phyloP scores from a whole-genome alignment of 2,797 vertebrate genomes.

The Amblyopsis hoosieri region DNA sequence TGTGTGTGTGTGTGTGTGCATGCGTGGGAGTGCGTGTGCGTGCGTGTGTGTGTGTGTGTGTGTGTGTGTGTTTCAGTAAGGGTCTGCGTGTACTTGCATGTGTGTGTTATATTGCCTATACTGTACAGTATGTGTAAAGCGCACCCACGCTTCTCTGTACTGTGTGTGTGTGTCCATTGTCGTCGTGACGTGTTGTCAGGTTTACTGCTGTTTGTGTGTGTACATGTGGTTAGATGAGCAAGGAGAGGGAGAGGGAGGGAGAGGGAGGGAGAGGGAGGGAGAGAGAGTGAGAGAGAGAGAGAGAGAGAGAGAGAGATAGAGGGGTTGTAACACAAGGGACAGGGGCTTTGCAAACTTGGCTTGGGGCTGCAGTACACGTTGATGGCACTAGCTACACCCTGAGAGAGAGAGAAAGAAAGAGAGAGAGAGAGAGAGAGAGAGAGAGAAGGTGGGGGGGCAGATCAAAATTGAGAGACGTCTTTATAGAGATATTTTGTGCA shows the following conservation, averaged over 20 bases:
- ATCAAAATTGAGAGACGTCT: constrained; percentile 1
- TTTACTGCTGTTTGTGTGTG: neutral
- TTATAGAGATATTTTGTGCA: constrained; percentile 45
- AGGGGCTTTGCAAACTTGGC: constrained; percentile 36
- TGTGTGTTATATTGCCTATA: neutral
- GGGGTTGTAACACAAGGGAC: constrained; percentile 18
- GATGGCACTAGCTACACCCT: constrained; percentile 58
- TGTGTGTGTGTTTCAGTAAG: neutral
- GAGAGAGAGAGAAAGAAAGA: neutral
- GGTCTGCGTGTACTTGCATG: neutral
- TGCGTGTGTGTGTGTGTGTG: neutral
- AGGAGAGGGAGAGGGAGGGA: neutral
- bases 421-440: constrained; percentile 27
- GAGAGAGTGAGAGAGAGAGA: neutral
- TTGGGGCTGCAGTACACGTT: constrained; percentile 47
- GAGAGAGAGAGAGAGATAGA: neutral
- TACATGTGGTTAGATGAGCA: neutral
- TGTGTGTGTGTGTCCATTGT: neutral
- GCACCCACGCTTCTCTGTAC: neutral
- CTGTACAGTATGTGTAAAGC: neutral
- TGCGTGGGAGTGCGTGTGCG: neutral
- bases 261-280: no score
- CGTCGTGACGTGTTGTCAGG: neutral
- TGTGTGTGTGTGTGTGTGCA: neutral
- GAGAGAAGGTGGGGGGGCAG: constrained; percentile 21